phyloP scores from a whole-genome alignment of 1,140 invertebrate species.

The Diorhabda carinulata region DNA sequence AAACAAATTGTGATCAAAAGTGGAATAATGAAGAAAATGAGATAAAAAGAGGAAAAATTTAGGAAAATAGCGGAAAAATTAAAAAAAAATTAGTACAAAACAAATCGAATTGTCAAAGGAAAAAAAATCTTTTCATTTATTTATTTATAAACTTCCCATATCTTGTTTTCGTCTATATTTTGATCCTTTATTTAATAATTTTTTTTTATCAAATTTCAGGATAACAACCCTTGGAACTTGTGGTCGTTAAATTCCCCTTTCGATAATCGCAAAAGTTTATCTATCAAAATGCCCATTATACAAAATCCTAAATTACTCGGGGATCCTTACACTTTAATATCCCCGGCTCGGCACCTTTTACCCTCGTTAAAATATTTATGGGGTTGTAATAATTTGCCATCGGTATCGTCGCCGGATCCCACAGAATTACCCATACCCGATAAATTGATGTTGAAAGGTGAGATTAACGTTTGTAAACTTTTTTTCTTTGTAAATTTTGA shows the following conservation, averaged over 20 bases:
- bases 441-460: slow-evolving; percentile 40
- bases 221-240: slow-evolving; percentile 18
- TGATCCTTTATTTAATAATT: background rate
- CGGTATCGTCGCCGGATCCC: slow-evolving; percentile 35
- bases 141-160: no score
- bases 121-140: no score
- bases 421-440: slow-evolving; percentile 42
- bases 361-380: slow-evolving; percentile 32
- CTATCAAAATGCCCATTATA: slow-evolving; percentile 36
- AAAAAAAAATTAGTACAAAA: no score
- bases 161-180: no score
- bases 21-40: no score
- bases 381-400: slow-evolving; percentile 17
- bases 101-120: no score
- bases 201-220: slow-evolving; percentile 13
- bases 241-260: slow-evolving; percentile 11
- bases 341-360: slow-evolving; percentile 37
- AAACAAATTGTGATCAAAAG: no score
- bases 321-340: slow-evolving; percentile 36
- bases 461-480: background rate
- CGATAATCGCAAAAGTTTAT: slow-evolving; percentile 34
- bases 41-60: no score
- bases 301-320: slow-evolving; percentile 32
- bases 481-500: no score
- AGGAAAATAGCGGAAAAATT: no score